Evolutionary conservation across 2,888 invertebrate genomes (phyloP).

Genomic region (Dolichopus griseipennis): DNA sequence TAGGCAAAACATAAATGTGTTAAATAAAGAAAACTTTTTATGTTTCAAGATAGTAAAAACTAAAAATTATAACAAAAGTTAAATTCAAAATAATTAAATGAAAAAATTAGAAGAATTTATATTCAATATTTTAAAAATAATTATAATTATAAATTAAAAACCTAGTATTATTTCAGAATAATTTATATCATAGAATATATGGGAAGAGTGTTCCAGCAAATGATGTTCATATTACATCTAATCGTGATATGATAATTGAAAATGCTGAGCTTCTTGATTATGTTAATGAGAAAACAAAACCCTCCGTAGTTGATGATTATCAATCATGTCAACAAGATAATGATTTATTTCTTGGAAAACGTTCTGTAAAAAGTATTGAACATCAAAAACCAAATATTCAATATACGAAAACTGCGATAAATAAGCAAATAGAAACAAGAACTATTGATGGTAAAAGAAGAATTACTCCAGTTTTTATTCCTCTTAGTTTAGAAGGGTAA

Average conservation of each 20-base stretch:
- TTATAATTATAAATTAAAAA: too few species aligned
- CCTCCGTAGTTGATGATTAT: slow-evolving; percentile 32
- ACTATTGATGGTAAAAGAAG: slow-evolving; percentile 90
- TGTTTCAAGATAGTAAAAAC: too few species aligned
- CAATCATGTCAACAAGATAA: slow-evolving; percentile 24
- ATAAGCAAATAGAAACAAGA: slow-evolving; percentile 88
- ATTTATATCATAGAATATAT: slow-evolving; percentile 76
- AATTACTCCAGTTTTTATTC: slow-evolving; percentile 94
- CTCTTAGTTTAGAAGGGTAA: slow-evolving; percentile 52
- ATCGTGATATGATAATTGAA: slow-evolving; percentile 56
- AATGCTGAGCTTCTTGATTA: slow-evolving; percentile 50
- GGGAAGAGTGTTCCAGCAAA: slow-evolving; percentile 57
- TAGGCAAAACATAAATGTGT: too few species aligned
- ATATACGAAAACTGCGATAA: slow-evolving; percentile 52
- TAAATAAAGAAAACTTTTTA: too few species aligned
- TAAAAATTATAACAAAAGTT: too few species aligned
- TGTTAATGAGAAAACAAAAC: slow-evolving; percentile 27
- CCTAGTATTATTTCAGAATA: slow-evolving; percentile 49
- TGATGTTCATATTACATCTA: slow-evolving; percentile 46
- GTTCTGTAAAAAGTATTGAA: too few species aligned
- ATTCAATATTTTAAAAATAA: background rate
- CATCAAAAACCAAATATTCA: too few species aligned
- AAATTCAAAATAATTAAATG: too few species aligned
- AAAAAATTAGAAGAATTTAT: too few species aligned
- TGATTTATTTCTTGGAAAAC: slow-evolving; percentile 20